Percentiles rank a stretch among this genome's conserved stretches.
phyloP scores from a whole-genome alignment of 2,888 invertebrate genomes.

The Desoria tigrina region DNA sequence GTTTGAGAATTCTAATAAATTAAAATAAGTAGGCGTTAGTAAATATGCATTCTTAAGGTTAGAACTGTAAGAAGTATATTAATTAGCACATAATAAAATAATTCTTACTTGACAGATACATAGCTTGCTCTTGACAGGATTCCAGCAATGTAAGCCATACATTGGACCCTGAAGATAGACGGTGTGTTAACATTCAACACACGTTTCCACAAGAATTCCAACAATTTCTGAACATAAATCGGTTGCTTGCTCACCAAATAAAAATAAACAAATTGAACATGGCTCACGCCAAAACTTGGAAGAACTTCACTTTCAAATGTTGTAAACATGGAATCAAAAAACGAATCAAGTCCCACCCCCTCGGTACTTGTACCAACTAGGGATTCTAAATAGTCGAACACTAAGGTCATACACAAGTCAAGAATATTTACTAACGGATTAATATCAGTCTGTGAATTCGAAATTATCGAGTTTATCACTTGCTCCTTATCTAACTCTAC shows the following conservation, averaged over 20 bases:
- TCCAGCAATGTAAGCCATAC: slow-evolving; percentile 75
- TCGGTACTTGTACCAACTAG: slow-evolving; percentile 55
- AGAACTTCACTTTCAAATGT: slow-evolving; percentile 79
- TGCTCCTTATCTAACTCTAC: slow-evolving; percentile 33
- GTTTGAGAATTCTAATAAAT: slow-evolving; percentile 64
- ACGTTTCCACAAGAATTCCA: slow-evolving; percentile 73
- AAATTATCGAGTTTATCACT: slow-evolving; percentile 20
- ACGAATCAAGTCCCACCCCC: slow-evolving; percentile 56
- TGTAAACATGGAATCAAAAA: slow-evolving; percentile 66
- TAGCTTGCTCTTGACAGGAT: slow-evolving; percentile 70
- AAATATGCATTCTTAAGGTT: no score
- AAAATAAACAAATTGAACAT: slow-evolving; percentile 76
- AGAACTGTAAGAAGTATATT: neutral
- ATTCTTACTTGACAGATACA: slow-evolving; percentile 64
- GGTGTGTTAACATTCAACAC: slow-evolving; percentile 68
- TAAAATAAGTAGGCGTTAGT: slow-evolving; percentile 11
- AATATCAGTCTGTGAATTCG: slow-evolving; percentile 56
- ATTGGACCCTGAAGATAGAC: slow-evolving; percentile 67
- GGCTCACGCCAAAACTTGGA: slow-evolving; percentile 78
- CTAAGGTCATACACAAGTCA: slow-evolving; percentile 74
- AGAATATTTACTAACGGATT: slow-evolving; percentile 67
- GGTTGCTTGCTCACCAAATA: slow-evolving; percentile 70
- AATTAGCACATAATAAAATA: slow-evolving; percentile 3
- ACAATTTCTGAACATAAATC: slow-evolving; percentile 65
- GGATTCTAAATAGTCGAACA: slow-evolving; percentile 69